These are phyloP conservation scores for Manis pentadactyla DNA, from an alignment of 2,797 vertebrate genomes.

Conservation along the genomic window DNA sequence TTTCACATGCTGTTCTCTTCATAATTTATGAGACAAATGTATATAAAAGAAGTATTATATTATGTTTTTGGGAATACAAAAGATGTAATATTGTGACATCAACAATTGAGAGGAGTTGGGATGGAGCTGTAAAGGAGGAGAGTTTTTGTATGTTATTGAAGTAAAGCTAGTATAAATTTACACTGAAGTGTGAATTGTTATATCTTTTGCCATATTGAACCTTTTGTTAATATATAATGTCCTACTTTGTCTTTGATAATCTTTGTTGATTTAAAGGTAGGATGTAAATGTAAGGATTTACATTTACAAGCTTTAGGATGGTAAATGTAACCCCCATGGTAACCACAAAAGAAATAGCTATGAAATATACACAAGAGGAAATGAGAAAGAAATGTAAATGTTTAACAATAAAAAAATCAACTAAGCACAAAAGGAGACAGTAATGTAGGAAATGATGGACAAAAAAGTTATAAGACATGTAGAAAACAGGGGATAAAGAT, in stretches of 20 bases:
- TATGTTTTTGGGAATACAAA: neutral
- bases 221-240: no score
- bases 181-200: no score
- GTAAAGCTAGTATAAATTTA: neutral
- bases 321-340: neutral
- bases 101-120: neutral
- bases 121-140: neutral
- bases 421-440: neutral
- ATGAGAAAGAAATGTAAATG: neutral
- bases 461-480: neutral
- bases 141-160: neutral
- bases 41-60: neutral
- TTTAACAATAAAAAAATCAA: neutral
- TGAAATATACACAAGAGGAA: neutral
- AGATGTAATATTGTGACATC: neutral
- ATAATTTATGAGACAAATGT: neutral
- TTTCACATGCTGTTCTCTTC: neutral
- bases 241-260: no score
- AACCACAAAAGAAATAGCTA: neutral
- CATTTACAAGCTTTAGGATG: no score
- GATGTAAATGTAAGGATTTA: no score
- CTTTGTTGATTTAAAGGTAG: no score
- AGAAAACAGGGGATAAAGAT: no score
- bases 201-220: no score
- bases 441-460: neutral